Conservation (phyloP, 1,140 invertebrate species). For the Brachionus asplanchnoidis region DNA sequence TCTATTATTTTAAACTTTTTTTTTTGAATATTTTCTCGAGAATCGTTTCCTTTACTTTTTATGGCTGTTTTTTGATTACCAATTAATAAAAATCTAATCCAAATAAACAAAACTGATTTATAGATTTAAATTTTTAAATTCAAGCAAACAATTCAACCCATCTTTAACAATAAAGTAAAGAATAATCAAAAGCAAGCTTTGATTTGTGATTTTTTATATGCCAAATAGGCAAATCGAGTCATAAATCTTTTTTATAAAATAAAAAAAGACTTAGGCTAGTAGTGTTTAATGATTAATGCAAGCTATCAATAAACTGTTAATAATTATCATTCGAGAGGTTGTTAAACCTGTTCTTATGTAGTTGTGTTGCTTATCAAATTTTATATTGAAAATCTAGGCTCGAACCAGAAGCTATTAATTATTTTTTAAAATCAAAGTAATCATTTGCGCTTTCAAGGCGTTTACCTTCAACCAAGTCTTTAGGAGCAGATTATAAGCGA, state of each 20-base stretch:
- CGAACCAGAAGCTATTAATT: neutral
- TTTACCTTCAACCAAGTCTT: neutral
- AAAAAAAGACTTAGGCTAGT: neutral
- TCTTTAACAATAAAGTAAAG: neutral
- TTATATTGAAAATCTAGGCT: neutral
- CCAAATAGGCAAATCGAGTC: neutral
- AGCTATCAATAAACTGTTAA: neutral
- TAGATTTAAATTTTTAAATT: neutral
- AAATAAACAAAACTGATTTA: neutral
- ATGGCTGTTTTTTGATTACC: neutral
- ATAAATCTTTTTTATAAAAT: neutral
- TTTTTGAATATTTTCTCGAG: neutral
- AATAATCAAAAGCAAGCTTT: neutral
- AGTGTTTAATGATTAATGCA: neutral
- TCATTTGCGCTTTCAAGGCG: neutral
- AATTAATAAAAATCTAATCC: neutral
- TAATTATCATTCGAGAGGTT: neutral
- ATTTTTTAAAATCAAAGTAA: neutral
- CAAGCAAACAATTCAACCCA: neutral
- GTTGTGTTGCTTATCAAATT: neutral
- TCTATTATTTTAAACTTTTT: no score
- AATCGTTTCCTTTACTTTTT: neutral
- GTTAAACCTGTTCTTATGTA: neutral
- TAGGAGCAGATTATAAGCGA: neutral
- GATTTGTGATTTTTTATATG: neutral